Evolutionary conservation across 1,140 invertebrate species (phyloP).

Genomic region (Euura saliciscinereae): DNA sequence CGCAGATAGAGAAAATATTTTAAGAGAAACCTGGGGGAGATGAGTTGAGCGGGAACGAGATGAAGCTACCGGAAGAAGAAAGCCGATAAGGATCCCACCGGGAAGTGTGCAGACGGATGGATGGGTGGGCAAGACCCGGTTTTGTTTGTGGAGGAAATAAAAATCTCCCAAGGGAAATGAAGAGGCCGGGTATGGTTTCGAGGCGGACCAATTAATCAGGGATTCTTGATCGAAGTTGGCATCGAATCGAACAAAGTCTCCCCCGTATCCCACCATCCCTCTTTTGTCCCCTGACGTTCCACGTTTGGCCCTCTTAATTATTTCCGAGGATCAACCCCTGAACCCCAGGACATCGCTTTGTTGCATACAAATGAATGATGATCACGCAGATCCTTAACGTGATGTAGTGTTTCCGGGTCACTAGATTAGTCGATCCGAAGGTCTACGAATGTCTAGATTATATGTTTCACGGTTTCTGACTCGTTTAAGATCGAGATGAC

Average conservation of each 20-base stretch:
- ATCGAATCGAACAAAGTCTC: background rate
- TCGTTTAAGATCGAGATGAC: background rate
- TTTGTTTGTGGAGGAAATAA: slow-evolving; percentile 1
- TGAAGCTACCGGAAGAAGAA: slow-evolving; percentile 4
- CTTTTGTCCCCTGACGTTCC: background rate
- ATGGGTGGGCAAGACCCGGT: background rate
- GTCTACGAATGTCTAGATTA: slow-evolving; percentile 1
- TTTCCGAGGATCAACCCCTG: background rate
- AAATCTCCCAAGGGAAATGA: slow-evolving; percentile 3
- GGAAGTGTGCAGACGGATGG: background rate
- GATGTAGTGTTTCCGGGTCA: background rate
- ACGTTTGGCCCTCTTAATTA: background rate
- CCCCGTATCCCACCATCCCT: background rate
- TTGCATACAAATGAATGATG: background rate
- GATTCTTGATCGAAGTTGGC: background rate
- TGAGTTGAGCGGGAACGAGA: background rate
- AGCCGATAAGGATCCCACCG: background rate
- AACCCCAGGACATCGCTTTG: background rate
- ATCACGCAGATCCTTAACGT: background rate
- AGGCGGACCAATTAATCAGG: background rate
- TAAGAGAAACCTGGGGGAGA: background rate
- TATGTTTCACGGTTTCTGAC: background rate
- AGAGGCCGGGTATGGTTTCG: background rate
- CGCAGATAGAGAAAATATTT: background rate
- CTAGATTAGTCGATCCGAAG: background rate